Evolutionary conservation across 2,113 vertebrate species (phyloP), one percentile per base, ranked within the genome.

Genomic region (Pelmatolapia mariae): DNA sequence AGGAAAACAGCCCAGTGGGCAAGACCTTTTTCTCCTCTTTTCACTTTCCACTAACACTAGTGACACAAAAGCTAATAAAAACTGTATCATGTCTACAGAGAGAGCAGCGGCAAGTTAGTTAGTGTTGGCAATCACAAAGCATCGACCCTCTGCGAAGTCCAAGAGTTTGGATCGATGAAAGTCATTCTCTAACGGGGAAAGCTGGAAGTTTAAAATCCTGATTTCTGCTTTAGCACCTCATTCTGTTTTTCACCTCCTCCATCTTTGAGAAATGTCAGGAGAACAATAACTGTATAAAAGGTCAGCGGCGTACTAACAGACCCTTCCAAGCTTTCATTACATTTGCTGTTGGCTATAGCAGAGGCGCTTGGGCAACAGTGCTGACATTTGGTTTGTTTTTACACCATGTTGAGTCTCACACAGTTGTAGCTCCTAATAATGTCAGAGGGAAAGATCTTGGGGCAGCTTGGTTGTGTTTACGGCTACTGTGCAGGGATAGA

Each of bases 361-460:
- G 89, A 95, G 91, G 92, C 90, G 92, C 94, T 81, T 76, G 93
- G 93, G 93, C 95, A 93, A 38, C 63, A n/a, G 93, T 29, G 94
- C 89, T 97, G 95, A 96, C 96, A 96, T 96, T 96, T 96, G 94
- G 95, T 97, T 96, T 96, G 96, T 96, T 97, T 96, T 96, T 94
- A 95, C 95, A 95, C 94, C 90, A 80, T 92, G 95, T 95, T 93
- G 92, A 91, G 92, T 95, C 90, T 92, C 94, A 92, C 95, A 91
- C 91, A 83, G 91, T 91, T 93, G 93, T 91, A 94, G 92, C 93
- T 93, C 95, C 96, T 95, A 96, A 95, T 96, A 96, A 96, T 96
- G 96, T 96, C 95, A 96, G 90, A 83, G 89, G 84, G 85, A 94
- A 93, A 94, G 94, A 95, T 95, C 95, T 93, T 61, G 90, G 92